Evolutionary conservation across 2,113 vertebrate genomes (phyloP), one percentile per base, ranked within the genome.

Genomic region (Pogonocichla stellata): DNA sequence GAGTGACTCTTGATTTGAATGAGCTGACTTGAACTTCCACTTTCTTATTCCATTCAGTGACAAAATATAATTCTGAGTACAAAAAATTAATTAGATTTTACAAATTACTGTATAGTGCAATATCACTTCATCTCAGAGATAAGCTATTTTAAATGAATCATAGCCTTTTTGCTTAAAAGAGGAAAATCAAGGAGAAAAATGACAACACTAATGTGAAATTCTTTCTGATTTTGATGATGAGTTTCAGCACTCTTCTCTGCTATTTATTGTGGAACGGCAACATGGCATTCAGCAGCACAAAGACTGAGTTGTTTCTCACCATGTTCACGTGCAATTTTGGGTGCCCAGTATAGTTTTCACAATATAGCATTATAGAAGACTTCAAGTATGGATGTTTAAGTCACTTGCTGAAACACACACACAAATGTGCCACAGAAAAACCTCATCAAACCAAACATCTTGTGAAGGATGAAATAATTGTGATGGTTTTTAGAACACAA

Each of bases 391-490:
- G 25, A 19, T 36, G 3, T 80, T 56, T 53, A 42, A 78, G 9
- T 53, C 10, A 6, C 38, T 79, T 74, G 10, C 17, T 92, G 54
- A 70, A 77, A 43, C 24, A 33, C 10, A 38, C 12, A 70, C 0
- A 1, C 3, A 78, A 33, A 56, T 10, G 5, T 28, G 14, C 8
- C 14, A 57, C 29, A 47, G 34, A 78, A 70, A 42, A 0, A 0
- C 2, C 8, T 36, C 29, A 31, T 14, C 5, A 43, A 47, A 60
- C 4, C 14, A 43, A 65, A 12, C 12, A 65, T 29, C 12, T 58
- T 2, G 10, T 20, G 26, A 62, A 83, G 47, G 19, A 62, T 28
- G 20, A 83, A 77, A 66, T 28, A 64, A 31, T 40, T 74, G 14
- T 84, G 42, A 18, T 23, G 28, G 3, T 17, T 73, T 34, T 50